Conservation (phyloP, 1,140 invertebrate genomes). For the Polypedilum vanderplanki region DNA sequence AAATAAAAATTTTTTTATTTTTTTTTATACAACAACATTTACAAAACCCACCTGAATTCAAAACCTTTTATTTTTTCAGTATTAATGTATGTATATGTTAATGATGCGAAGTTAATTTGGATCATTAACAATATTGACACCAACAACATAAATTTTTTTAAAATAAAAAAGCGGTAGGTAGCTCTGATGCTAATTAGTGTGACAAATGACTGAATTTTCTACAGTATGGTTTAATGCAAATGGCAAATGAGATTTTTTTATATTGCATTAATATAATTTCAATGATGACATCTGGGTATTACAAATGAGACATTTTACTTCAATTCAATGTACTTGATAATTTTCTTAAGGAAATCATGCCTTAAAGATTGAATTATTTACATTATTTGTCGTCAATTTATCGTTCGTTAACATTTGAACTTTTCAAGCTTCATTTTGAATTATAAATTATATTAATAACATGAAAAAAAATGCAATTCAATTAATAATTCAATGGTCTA, state of each 20-base stretch:
- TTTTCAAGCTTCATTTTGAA: background rate
- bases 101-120: conserved; percentile 17
- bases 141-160: conserved; percentile 8
- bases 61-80: background rate
- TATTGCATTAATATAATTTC: too few relatives aligned
- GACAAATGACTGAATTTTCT: conserved; percentile 11
- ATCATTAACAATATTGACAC: conserved; percentile 19
- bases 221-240: background rate
- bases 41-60: background rate
- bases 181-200: background rate
- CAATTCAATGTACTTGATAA: too few relatives aligned
- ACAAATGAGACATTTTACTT: too few relatives aligned
- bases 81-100: conserved; percentile 9
- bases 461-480: conserved; percentile 5
- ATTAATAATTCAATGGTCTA: conserved; percentile 14
- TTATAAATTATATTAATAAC: background rate
- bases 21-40: too few relatives aligned
- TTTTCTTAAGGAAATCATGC: too few relatives aligned
- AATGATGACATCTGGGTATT: too few relatives aligned
- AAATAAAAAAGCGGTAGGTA: background rate
- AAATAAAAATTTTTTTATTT: too few relatives aligned
- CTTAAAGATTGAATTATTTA: too few relatives aligned
- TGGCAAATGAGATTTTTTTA: background rate
- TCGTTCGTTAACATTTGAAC: background rate
- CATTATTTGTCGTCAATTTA: background rate